Conservation (phyloP, 2,888 invertebrate species). For the Microctonus brassicae region DNA sequence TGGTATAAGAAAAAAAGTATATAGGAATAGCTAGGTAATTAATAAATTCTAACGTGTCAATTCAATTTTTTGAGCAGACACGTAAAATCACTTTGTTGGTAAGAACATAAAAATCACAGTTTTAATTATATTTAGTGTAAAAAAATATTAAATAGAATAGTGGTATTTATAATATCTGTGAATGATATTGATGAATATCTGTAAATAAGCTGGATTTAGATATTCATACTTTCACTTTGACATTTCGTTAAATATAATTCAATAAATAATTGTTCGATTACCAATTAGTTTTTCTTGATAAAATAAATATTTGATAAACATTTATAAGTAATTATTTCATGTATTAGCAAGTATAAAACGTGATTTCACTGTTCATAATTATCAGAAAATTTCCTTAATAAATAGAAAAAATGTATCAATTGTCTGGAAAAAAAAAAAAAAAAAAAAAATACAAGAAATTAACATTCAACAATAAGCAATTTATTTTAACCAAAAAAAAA, state of each 20-base stretch:
- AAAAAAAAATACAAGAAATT: not conserved
- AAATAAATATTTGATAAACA: not conserved
- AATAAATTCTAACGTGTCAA: conserved; percentile 24
- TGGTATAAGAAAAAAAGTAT: not conserved
- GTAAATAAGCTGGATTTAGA: conserved; percentile 38
- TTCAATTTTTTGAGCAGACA: conserved; percentile 9
- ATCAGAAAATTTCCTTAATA: not conserved
- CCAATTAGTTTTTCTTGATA: not conserved
- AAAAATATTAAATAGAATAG: conserved; percentile 33
- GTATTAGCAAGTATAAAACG: not conserved
- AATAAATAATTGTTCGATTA: not conserved
- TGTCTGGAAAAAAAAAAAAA: not conserved
- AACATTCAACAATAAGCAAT: conserved; percentile 35
- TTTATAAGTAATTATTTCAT: not conserved
- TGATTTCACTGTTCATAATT: not conserved
- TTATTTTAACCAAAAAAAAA: conserved; percentile 39
- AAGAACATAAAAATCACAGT: conserved; percentile 31
- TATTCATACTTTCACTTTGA: conserved; percentile 33
- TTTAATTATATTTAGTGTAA: conserved; percentile 33
- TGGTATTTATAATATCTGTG: conserved; percentile 26
- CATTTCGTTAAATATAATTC: not conserved
- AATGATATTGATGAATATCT: too few relatives aligned
- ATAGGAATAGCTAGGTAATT: not conserved
- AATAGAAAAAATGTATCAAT: not conserved
- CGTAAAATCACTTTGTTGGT: conserved; percentile 25